Evolutionary conservation across 2,888 invertebrate genomes (phyloP), one percentile per base, ranked within the genome.

Genomic region (Monoplex corrugatus): DNA sequence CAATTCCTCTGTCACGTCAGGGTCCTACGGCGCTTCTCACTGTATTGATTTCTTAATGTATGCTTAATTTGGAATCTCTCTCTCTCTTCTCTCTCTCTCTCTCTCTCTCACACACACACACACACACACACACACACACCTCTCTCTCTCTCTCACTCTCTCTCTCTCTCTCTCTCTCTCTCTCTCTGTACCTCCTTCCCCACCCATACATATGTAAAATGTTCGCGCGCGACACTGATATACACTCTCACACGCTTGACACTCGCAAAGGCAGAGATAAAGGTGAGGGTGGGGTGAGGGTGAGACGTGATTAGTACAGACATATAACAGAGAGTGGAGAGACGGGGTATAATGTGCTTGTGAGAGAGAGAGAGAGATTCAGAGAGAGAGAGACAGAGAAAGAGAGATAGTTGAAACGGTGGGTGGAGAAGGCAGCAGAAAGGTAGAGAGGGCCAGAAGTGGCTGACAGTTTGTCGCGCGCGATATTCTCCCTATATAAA

Each of bases 391-490:
- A 80, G 80, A 80, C 43, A 80, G 80, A 44, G 43, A 75, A 43
- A 80, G 80, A 80, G n/a, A 40, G 43, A 80, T 23, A 44, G 80
- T 23, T 19, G 23, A 23, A 16, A 28, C 28, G 10, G 75, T 3
- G 35, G 10, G 75, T 3, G 38, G 40, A n/a, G 2, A 16, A 44
- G 5, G n/a, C 43, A n/a, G 23, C 16, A 44, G 80, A 80, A 35
- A 75, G 75, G 35, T 32, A 75, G 75, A 75, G 75, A 75, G 75
- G 75, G 75, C 78, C 78, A 32, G 43, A 43, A 80, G 78, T 45
- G 82, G 82, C 82, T 82, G 82, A 45, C 82, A 28, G 45, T 82
- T 78, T 80, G 78, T 80, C 78, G 78, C 78, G 78, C 78, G 78
- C 78, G 43, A 80, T 80, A 80, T 40, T 80, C 50, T 44, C 50